Percentiles rank a stretch among this genome's conserved stretches.
These are phyloP conservation scores for Astreopora myriophthalma DNA, from an alignment of 64 coral and sea anemone genomes.

Conservation along the genomic window DNA sequence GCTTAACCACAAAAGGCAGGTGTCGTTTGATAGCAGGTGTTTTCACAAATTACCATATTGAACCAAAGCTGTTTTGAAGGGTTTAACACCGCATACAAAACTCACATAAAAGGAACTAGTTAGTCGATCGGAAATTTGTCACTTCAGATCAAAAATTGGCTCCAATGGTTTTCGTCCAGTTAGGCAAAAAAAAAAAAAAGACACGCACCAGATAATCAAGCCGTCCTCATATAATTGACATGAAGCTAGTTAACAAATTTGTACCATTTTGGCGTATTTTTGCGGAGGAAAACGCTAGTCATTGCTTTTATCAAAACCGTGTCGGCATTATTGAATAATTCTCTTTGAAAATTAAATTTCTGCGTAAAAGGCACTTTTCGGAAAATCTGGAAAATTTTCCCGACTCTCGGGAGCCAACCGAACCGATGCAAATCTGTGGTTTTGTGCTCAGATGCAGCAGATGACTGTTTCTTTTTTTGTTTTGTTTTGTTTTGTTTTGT, in stretches of 20 bases:
- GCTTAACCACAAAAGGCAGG: not conserved
- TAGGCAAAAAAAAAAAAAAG: not conserved
- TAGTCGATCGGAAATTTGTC: not conserved
- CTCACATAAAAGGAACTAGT: not conserved
- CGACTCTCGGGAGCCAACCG: conserved; percentile 14
- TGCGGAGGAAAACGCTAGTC: conserved; percentile 16
- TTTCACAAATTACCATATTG: conserved; percentile 36
- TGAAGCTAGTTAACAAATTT: conserved; percentile 29
- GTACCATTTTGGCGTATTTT: not conserved
- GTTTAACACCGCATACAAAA: conserved; percentile 16
- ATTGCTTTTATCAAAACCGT: not conserved
- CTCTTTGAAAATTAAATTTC: conserved; percentile 12
- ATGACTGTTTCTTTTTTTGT: too few species aligned
- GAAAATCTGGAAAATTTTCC: conserved; percentile 3
- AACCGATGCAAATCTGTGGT: conserved; percentile 35
- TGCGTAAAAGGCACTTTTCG: not conserved
- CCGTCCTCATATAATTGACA: not conserved
- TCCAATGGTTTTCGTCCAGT: not conserved
- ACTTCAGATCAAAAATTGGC: not conserved
- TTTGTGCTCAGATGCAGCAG: not conserved
- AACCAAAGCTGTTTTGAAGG: not conserved
- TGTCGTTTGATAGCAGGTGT: conserved; percentile 2
- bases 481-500: too few species aligned
- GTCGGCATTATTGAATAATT: conserved; percentile 37
- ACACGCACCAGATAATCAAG: not conserved